Percentiles rank a stretch among this genome's conserved stretches.
Evolutionary conservation across 2,113 vertebrate species (phyloP).

Genomic region (Cyanistes caeruleus): DNA sequence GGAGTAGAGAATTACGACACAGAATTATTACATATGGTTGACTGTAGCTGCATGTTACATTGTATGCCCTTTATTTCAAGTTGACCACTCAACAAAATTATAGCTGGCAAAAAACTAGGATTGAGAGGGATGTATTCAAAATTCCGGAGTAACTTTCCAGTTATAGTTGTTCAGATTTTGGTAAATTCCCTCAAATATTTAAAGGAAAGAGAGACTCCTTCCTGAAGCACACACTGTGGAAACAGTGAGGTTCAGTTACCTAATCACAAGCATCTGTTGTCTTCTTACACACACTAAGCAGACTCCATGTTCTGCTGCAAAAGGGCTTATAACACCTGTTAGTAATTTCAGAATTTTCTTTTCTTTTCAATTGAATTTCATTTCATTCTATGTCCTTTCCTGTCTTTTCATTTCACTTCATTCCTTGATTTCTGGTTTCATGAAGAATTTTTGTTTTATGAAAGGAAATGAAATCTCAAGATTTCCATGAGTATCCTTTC

Average conservation of each 20-base stretch:
- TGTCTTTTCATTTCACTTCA: background rate
- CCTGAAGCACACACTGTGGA: background rate
- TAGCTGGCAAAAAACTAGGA: background rate
- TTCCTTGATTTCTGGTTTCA: background rate
- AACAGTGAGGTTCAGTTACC: background rate
- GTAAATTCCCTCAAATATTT: background rate
- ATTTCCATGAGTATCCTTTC: background rate
- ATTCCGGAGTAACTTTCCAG: background rate
- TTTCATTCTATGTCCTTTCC: background rate
- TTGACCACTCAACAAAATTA: background rate
- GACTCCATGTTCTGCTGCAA: background rate
- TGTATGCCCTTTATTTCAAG: background rate
- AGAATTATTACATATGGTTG: background rate
- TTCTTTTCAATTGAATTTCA: background rate
- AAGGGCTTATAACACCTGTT: background rate
- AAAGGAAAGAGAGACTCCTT: background rate
- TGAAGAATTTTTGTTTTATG: background rate
- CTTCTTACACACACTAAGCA: background rate
- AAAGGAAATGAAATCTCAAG: background rate
- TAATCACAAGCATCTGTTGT: background rate
- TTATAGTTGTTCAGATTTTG: background rate
- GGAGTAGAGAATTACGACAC: too few relatives aligned
- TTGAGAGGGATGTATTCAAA: accelerated
- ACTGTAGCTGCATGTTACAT: background rate
- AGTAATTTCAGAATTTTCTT: background rate